phyloP scores from a whole-genome alignment of 2,888 invertebrate genomes.

The Limulus polyphemus region DNA sequence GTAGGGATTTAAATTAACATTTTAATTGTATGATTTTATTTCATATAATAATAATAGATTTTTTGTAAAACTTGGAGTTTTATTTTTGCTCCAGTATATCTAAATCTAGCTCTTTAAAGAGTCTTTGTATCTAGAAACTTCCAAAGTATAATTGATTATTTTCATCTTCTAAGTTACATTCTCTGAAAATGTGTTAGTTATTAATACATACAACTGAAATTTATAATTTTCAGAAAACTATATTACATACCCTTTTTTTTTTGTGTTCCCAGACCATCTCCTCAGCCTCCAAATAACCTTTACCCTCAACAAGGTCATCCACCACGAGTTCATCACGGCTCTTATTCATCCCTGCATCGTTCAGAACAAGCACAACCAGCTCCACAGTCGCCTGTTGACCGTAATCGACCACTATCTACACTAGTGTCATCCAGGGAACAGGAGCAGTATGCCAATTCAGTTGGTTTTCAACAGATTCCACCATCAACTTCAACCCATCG shows the following conservation, averaged over 20 bases:
- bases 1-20: too few relatives aligned
- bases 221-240: not conserved
- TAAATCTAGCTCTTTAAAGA: too few relatives aligned
- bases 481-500: constrained; percentile 16
- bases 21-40: too few relatives aligned
- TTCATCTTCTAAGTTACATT: too few relatives aligned
- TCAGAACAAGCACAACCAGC: constrained; percentile 15
- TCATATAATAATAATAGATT: too few relatives aligned
- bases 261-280: not conserved
- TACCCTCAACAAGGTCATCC: constrained; percentile 2
- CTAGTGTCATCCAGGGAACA: constrained; percentile 26
- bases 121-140: too few relatives aligned
- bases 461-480: constrained; percentile 16
- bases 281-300: not conserved
- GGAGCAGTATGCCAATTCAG: constrained; percentile 26
- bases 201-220: not conserved
- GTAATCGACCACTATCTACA: constrained; percentile 27
- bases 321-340: constrained; percentile 23
- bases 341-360: constrained; percentile 27
- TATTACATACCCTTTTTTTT: not conserved
- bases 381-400: constrained; percentile 11
- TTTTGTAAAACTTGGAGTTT: too few relatives aligned
- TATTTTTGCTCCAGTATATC: too few relatives aligned
- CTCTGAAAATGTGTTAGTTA: too few relatives aligned
- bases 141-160: too few relatives aligned